These are phyloP conservation scores for Xenopus laevis DNA, from an alignment of 2,113 vertebrate species.

Conservation along the genomic window DNA sequence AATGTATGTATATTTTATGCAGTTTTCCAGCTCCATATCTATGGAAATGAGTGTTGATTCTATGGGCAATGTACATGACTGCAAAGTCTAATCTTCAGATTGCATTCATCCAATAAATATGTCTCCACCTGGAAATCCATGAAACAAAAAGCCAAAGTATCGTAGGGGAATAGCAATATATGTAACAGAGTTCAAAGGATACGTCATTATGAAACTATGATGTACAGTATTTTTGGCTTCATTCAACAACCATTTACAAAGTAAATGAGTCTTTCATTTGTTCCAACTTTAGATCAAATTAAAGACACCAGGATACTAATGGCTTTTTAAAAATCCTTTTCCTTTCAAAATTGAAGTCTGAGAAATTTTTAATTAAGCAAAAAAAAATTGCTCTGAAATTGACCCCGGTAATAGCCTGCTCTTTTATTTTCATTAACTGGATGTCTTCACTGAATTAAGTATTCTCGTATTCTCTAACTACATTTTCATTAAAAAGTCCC, in stretches of 20 bases:
- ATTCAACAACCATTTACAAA: conserved; percentile 19
- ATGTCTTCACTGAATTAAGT: background rate
- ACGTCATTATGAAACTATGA: background rate
- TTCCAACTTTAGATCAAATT: background rate
- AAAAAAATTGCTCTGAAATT: background rate
- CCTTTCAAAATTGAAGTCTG: background rate
- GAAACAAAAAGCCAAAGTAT: background rate
- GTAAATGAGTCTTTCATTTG: conserved; percentile 9
- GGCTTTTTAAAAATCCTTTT: conserved; percentile 7
- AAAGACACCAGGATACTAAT: background rate
- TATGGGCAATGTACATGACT: background rate
- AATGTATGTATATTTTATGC: conserved; percentile 20
- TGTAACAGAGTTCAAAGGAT: too few species aligned
- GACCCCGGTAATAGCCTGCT: background rate
- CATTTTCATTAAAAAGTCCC: background rate
- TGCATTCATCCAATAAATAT: conserved; percentile 3
- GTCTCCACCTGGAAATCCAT: background rate
- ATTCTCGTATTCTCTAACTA: background rate
- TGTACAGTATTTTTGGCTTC: conserved; percentile 10
- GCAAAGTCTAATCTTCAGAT: conserved; percentile 7
- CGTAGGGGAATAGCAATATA: background rate
- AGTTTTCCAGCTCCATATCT: background rate
- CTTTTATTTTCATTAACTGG: conserved; percentile 15
- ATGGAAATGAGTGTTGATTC: conserved; percentile 10
- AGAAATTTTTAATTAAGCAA: conserved; percentile 19